Evolutionary conservation across 2,888 invertebrate species (phyloP).

Genomic region (Boloria selene): DNA sequence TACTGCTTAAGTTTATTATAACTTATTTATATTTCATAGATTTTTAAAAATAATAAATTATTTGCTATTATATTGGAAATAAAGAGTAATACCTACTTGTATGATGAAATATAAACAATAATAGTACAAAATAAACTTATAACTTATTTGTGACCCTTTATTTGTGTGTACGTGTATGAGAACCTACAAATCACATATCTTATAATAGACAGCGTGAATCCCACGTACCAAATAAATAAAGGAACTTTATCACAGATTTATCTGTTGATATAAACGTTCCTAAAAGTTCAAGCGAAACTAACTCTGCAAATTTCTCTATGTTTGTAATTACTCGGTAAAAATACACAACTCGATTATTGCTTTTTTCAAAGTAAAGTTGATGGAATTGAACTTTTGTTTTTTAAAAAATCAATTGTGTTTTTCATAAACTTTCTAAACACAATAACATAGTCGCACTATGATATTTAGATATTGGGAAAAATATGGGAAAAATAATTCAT

Average conservation of each 20-base stretch:
- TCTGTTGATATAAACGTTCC: conserved; percentile 26
- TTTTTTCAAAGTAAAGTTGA: conserved; percentile 37
- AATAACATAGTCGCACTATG: too few species aligned
- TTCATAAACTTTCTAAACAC: not conserved
- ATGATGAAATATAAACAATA: too few species aligned
- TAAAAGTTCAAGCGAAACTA: conserved; percentile 35
- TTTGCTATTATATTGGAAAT: too few species aligned
- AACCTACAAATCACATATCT: not conserved
- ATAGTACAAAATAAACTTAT: too few species aligned
- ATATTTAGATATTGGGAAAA: too few species aligned
- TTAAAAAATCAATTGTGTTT: conserved; percentile 14
- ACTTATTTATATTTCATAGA: too few species aligned
- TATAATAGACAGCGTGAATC: not conserved
- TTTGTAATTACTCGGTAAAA: conserved; percentile 42
- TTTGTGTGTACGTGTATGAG: not conserved
- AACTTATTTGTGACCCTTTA: too few species aligned
- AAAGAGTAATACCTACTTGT: too few species aligned
- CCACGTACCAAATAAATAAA: conserved; percentile 1
- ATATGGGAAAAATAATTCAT: too few species aligned
- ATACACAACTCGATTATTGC: conserved; percentile 40
- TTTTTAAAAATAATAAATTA: too few species aligned
- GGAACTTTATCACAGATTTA: not conserved
- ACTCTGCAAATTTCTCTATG: conserved; percentile 35
- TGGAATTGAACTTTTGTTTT: conserved; percentile 35
- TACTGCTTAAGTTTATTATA: too few species aligned